These are phyloP conservation scores for Balaeniceps rex DNA, from an alignment of 2,113 vertebrate genomes.

Conservation along the genomic window DNA sequence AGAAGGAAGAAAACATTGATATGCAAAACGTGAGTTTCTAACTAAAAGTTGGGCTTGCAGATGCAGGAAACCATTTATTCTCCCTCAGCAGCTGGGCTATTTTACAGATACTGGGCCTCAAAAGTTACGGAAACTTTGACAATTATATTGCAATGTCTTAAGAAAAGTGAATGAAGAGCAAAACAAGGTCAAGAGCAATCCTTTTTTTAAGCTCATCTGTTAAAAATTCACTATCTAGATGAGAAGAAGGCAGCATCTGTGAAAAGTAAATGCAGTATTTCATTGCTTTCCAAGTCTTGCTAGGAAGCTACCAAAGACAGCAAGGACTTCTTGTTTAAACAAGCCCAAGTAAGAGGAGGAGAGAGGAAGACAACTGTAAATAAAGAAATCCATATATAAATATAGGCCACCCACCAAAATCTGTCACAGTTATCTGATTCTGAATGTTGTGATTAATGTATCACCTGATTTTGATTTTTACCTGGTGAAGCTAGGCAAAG, in stretches of 20 bases:
- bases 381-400: conserved; percentile 5
- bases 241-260: not conserved
- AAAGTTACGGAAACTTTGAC: conserved; percentile 9
- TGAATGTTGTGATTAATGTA: not conserved
- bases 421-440: not conserved
- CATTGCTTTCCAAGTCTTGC: not conserved
- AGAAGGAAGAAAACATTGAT: not conserved
- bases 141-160: conserved; percentile 11
- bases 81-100: conserved; percentile 10
- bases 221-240: not conserved
- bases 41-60: not conserved
- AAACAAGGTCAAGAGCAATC: conserved; percentile 17
- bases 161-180: not conserved
- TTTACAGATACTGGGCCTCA: conserved; percentile 8
- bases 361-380: not conserved
- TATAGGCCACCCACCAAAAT: conserved; percentile 25
- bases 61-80: conserved; percentile 17
- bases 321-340: not conserved
- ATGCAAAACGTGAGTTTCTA: not conserved
- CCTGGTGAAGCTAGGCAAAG: not conserved
- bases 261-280: conserved; percentile 9
- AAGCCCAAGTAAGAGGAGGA: not conserved
- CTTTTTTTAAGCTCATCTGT: not conserved
- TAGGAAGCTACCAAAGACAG: not conserved
- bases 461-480: not conserved